phyloP scores from a whole-genome alignment of 2,888 invertebrate genomes.

The Limnephilus marmoratus region DNA sequence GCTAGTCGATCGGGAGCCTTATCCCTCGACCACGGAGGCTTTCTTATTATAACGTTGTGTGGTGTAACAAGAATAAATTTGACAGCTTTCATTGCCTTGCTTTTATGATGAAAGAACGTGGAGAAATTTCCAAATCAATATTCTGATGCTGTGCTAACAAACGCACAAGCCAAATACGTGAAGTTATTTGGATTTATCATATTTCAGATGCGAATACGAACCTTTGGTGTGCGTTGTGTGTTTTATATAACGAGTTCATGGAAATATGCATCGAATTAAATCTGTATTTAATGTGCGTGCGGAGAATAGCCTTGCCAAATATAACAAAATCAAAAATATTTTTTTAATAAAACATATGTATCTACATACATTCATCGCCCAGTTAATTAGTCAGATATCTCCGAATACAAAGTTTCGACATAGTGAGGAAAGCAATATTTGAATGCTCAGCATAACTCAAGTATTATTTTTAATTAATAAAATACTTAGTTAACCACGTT shows the following conservation, averaged over 20 bases:
- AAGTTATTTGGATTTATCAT: not conserved
- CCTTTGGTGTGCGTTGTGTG: not conserved
- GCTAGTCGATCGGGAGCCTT: too few relatives aligned
- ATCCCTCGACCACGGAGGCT: too few relatives aligned
- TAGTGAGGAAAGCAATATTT: too few relatives aligned
- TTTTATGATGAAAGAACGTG: not conserved
- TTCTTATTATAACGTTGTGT: too few relatives aligned
- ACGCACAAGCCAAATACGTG: constrained; percentile 27
- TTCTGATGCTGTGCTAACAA: not conserved
- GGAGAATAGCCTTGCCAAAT: not conserved
- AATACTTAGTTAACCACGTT: too few relatives aligned
- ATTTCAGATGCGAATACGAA: constrained; percentile 7
- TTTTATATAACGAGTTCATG: not conserved
- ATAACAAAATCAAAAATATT: too few relatives aligned
- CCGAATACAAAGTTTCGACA: too few relatives aligned
- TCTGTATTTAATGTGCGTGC: not conserved
- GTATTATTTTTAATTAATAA: too few relatives aligned
- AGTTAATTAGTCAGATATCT: too few relatives aligned
- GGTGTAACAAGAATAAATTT: not conserved
- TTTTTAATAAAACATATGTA: not conserved
- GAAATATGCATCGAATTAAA: not conserved
- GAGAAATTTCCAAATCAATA: not conserved
- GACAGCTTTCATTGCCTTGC: not conserved
- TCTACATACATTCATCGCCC: too few relatives aligned
- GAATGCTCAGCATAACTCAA: too few relatives aligned